Base-by-base conservation (phyloP, 2,888 invertebrate genomes). In the Sepiola atlantica region DNA sequence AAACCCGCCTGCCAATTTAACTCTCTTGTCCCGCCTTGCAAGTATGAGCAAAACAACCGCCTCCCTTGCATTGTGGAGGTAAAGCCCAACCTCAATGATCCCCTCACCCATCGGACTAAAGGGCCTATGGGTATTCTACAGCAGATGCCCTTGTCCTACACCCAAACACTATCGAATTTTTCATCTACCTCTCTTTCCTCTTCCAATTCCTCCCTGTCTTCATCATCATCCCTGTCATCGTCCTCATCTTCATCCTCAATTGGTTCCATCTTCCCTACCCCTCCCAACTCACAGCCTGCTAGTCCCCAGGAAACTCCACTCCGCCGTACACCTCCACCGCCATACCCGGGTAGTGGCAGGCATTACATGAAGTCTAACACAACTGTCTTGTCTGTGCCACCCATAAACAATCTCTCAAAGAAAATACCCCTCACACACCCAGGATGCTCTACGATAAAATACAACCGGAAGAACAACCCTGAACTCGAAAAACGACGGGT, bases 381-480 rank as follows among this genome's bases (percentile, higher is more conserved):
- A 55, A 95, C 91, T 95, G 94, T 77, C 95, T 94, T 12, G 95
- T 95, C 93, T 94, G 61, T 95, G 32, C 94, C 93, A 90, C 94
- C 95, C 61, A 95, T 95, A 35, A 55, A 91, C 16, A 35, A 10
- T 24, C 3, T n/a, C 24, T 32, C 77, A n/a, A 92, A 94, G 95
- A 96, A 96, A 94, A 94, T 95, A n/a, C 96, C 96, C 55, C 95
- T 95, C 94, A 97, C 97, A 20, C 97, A 97, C 94, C 97, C 97
- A 4, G 97, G 97, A 10, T 97, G 97, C 95, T 97, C 97, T 21
- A 97, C 97, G 55, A 97, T 97, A 95, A 98, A 98, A 97, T 99
- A 99, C 98, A 99, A 99, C 98, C 98, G 99, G 95, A 98, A 99
- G 97, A 99, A 99, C 97, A 99, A 99, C 98, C 99, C 99, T 0